Evolutionary conservation across 2,113 vertebrate species (phyloP), one percentile per base, ranked within the genome.

Genomic region (Corythoichthys haematopterus): DNA sequence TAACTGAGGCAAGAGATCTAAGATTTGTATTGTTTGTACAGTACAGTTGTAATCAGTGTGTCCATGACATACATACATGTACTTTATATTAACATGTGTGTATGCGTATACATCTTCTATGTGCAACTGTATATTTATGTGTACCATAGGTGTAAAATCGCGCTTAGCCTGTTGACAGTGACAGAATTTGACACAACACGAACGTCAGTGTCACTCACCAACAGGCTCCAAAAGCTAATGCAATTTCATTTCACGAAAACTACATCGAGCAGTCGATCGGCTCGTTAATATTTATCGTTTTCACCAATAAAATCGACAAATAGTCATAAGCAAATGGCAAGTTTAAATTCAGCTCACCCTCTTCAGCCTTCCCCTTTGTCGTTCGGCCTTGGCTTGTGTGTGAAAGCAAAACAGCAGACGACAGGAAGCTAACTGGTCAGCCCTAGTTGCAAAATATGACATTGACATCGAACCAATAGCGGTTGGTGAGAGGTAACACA

Each of bases 401-500:
- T 6, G 6, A 57, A 53, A 57, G 55, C 55, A 57, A 57, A 57
- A 40, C 48, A 16, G 63, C 66, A 53, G 79, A 35, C 38, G 15
- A 66, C 64, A 52, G 80, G 37, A 74, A 68, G 85, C 84, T 86
- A 83, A 77, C 74, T 63, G 69, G 16, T 78, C 70, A 82, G 68
- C 66, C 61, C 70, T 80, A 84, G 79, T 80, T 75, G 64, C 70
- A 75, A 79, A 85, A 55, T 79, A 82, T 81, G 76, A 84, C 84
- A 82, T 68, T 82, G 81, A 80, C 77, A 61, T 80, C 68, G 28
- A 72, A 52, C 72, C 70, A 65, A 74, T 84, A 71, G 50, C 53
- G 33, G 64, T 3, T 11, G 45, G 67, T 51, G 33, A 9, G 37
- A 53, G 37, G 45, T 33, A 38, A 72, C n/a, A 70, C 64, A 15